Evolutionary conservation across 2,888 invertebrate species (phyloP), one percentile per base, ranked within the genome.

Genomic region (Hedya salicella): DNA sequence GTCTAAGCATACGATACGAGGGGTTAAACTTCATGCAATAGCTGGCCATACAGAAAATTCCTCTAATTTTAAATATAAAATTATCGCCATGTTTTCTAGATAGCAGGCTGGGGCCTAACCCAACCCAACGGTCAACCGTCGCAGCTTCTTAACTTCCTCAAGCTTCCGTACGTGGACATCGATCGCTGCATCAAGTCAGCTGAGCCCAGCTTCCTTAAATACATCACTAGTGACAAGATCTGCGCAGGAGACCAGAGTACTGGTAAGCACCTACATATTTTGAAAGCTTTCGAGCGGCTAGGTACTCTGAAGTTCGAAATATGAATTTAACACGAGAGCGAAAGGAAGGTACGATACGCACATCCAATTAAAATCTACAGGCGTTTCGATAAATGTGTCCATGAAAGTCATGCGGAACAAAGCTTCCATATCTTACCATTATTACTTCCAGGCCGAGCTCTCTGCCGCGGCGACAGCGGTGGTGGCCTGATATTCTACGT

Each of bases 71-170:
- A n/a, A n/a, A n/a, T n/a, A n/a, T n/a, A n/a, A n/a, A n/a, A 4
- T 25, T 6, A 25, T 25, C 25, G 6, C 25, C 6, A 13, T 46
- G n/a, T 2, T 44, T 16, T 11, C 14, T 36, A 65, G 65, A 30
- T 65, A 17, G 52, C 53, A 0, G 65, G 65, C 39, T 63, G 62
- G 62, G 62, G 62, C 0, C 44, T 53, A 14, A 56, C 62, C 2
- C 39, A 40, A 3, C 21, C 32, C 13, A 25, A 54, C 17, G 62
- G 62, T 3, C 25, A 16, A 17, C 54, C 48, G 3, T 40, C 63
- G 0, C 56, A 54, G 14, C 53, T 30, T 11, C 40, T 63, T 1
- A 53, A 46, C 30, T 63, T 19, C 25, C 48, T 56, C 6, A 14
- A 56, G 2, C 56, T 63, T 3, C 63, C 63, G 2, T 63, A 49